phyloP scores from a whole-genome alignment of 2,797 vertebrate species.

The Pagetopsis macropterus region DNA sequence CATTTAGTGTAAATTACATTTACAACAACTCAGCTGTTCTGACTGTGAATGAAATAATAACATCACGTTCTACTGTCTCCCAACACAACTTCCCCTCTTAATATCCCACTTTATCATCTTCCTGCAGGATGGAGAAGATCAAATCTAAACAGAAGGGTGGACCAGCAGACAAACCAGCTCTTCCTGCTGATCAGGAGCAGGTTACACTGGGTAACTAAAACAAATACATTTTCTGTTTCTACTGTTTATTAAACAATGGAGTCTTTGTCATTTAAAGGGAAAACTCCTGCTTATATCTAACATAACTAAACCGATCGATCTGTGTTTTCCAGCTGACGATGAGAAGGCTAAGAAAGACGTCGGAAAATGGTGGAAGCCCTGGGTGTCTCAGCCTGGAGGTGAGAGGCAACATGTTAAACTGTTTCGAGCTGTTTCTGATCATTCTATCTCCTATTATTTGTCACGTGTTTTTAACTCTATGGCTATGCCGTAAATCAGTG shows the following conservation, averaged over 20 bases:
- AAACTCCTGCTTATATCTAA: not conserved
- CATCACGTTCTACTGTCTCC: slow-evolving; percentile 2
- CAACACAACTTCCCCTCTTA: not conserved
- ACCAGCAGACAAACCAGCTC: slow-evolving; percentile 38
- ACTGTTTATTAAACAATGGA: not conserved
- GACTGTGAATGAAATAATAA: not conserved
- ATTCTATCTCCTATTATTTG: not conserved
- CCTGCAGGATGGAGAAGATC: slow-evolving; percentile 85
- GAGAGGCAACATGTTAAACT: slow-evolving; percentile 33
- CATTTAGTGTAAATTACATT: not conserved
- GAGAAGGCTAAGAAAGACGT: slow-evolving; percentile 67
- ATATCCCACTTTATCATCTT: slow-evolving; percentile 7
- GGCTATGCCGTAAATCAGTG: not conserved
- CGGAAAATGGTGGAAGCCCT: slow-evolving; percentile 80
- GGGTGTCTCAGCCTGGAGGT: slow-evolving; percentile 77
- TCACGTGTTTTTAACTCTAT: not conserved
- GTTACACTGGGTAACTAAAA: slow-evolving; percentile 52
- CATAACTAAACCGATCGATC: not conserved
- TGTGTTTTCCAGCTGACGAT: slow-evolving; percentile 65
- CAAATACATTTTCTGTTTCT: slow-evolving; percentile 16
- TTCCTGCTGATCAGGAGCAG: slow-evolving; percentile 45
- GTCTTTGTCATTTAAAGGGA: no score
- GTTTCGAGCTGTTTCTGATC: not conserved
- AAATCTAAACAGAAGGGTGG: slow-evolving; percentile 80
- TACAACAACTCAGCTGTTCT: not conserved